These are phyloP conservation scores for Hydrozoanthus gracilis DNA, from an alignment of 92 coral and sea anemone species.

Conservation along the genomic window DNA sequence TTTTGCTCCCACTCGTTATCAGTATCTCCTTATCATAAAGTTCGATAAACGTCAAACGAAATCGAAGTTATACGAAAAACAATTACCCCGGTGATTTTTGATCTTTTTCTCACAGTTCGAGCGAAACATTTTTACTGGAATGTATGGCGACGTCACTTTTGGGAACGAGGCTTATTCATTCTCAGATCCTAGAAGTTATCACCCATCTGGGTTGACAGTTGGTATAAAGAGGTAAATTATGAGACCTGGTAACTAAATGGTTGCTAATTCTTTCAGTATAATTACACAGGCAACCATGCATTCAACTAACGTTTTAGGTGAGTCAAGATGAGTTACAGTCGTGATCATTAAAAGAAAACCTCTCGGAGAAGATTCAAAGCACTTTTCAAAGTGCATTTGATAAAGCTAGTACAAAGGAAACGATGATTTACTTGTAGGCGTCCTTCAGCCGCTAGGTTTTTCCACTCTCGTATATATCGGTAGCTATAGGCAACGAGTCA, in stretches of 20 bases:
- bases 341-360: not conserved
- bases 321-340: no score
- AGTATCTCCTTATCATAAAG: no score
- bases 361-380: no score
- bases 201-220: not conserved
- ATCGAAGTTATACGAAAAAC: not conserved
- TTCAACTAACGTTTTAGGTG: not conserved
- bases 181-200: slow-evolving; percentile 17
- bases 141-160: slow-evolving; percentile 24
- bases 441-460: no score
- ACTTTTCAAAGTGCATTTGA: no score
- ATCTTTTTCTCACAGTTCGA: not conserved
- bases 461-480: no score
- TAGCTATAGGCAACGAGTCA: no score
- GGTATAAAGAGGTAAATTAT: not conserved
- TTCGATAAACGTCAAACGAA: not conserved
- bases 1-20: no score
- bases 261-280: no score
- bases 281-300: not conserved
- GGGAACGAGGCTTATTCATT: slow-evolving; percentile 34
- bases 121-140: not conserved
- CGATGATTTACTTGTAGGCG: no score
- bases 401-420: no score
- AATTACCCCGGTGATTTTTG: not conserved
- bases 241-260: not conserved